Evolutionary conservation across 2,888 invertebrate genomes (phyloP), one percentile per base, ranked within the genome.

Genomic region (Sarcophaga caerulescens): DNA sequence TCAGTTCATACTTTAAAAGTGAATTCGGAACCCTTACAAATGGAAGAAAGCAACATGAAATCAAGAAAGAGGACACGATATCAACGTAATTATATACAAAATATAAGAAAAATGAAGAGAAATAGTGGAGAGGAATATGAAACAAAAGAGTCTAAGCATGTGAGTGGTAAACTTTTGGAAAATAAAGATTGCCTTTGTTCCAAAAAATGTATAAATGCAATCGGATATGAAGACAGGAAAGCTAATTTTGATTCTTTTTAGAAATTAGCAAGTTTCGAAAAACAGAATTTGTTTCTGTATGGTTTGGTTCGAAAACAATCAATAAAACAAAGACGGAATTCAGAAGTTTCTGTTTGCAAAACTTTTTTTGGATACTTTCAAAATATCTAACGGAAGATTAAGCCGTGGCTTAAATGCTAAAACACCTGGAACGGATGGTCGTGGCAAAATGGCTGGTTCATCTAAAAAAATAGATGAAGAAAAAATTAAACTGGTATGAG

Each of bases 151-250:
- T 75, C 45, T 75, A 44, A 75, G 45, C 62, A 62, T 63, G 63
- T 75, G 75, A 47, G 65, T 73, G 35, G 35, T 73, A 73, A 59
- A 60, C 59, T 73, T 73, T 73, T 73, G 25, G 73, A 59, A 60
- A 73, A 73, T 73, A 59, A 59, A 73, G 60, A 73, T 60, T 73
- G 73, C 60, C 73, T 73, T 73, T 71, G 71, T 71, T 71, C 52
- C 71, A 71, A 71, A 71, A 71, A 71, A 57, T 71, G 71, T 19
- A 59, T 60, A 74, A 74, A 74, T 74, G 8, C 44, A 74, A 60
- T 25, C 17, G 44, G 25, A 74, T 59, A 74, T 74, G 23, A 35
- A 45, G 60, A 74, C 47, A 47, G 8, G 47, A 47, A 47, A 47
- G 47, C 12, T 47, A 60, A 8, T 60, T 60, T 60, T 60, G 60